Conservation (phyloP, 2,113 vertebrate species). For the Oncorhynchus nerka region DNA sequence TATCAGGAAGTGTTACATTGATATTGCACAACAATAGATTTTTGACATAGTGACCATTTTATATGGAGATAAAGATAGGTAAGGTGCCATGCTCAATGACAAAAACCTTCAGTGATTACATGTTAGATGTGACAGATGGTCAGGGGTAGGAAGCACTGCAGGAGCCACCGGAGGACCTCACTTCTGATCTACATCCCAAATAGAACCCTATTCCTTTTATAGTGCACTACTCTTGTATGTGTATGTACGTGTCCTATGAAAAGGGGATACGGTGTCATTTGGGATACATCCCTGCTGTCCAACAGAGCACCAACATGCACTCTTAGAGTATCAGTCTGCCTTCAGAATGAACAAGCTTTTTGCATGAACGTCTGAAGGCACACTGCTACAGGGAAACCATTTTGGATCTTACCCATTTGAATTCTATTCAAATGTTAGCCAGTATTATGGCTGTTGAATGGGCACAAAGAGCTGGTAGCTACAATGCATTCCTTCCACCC, state of each 20-base stretch:
- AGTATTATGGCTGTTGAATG: background rate
- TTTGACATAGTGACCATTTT: background rate
- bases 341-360: background rate
- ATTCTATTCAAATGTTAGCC: background rate
- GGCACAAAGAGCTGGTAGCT: background rate
- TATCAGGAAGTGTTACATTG: background rate
- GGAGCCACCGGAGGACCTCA: background rate
- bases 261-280: background rate
- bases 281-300: background rate
- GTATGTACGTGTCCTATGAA: too few relatives aligned
- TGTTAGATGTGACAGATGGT: background rate
- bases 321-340: background rate
- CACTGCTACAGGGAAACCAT: background rate
- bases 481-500: background rate
- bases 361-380: background rate
- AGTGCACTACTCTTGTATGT: too few relatives aligned
- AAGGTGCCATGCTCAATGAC: background rate
- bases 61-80: background rate
- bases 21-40: background rate
- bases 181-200: background rate
- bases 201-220: too few relatives aligned
- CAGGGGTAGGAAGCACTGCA: background rate
- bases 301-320: background rate
- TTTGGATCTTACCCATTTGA: background rate
- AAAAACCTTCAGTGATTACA: background rate